Evolutionary conservation across 2,113 vertebrate genomes (phyloP).

Genomic region (Varanus komodoensis): DNA sequence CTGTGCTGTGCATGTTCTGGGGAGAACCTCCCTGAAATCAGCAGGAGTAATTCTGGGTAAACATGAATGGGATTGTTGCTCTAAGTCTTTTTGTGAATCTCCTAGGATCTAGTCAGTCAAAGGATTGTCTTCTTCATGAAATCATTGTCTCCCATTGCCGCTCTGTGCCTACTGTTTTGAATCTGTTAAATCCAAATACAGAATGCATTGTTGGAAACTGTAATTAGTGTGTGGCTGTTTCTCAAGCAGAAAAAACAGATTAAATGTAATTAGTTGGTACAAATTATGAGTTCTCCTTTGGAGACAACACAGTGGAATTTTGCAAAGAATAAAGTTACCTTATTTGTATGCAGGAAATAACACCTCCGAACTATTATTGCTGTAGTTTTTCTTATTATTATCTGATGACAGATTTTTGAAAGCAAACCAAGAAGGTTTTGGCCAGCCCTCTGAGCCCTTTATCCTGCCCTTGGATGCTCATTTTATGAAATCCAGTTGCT

Average conservation of each 20-base stretch:
- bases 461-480: background rate
- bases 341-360: background rate
- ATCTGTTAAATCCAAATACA: accelerated
- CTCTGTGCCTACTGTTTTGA: background rate
- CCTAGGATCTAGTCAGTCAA: background rate
- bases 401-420: background rate
- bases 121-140: accelerated
- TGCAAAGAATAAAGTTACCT: accelerated
- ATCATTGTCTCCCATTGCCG: background rate
- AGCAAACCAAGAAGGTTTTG: background rate
- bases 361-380: background rate
- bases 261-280: background rate
- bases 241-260: background rate
- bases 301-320: background rate
- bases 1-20: no score
- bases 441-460: background rate
- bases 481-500: background rate
- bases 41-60: background rate
- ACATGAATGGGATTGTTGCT: background rate
- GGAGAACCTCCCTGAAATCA: background rate
- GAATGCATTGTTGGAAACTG: background rate
- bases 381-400: no score
- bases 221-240: background rate
- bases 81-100: background rate
- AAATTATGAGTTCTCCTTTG: background rate